Percentiles rank a stretch among this genome's conserved stretches.
Conservation (phyloP, 2,888 invertebrate genomes). For the Belgica antarctica region DNA sequence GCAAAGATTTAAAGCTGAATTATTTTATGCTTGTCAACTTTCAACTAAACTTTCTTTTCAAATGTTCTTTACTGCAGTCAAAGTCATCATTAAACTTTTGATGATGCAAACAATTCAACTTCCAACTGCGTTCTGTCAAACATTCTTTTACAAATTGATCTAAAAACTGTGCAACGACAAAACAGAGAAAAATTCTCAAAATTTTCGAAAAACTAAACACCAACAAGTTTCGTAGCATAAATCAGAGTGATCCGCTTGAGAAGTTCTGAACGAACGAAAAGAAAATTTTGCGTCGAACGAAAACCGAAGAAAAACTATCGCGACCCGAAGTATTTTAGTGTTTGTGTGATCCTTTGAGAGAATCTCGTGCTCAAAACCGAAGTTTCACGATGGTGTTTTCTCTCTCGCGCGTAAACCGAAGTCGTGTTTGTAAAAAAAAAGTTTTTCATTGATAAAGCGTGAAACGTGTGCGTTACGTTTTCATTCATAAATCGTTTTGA, state of each 20-base stretch:
- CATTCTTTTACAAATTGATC: too few species aligned
- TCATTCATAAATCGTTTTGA: slow-evolving; percentile 30
- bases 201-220: not conserved
- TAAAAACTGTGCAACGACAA: too few species aligned
- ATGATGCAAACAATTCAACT: too few species aligned
- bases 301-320: not conserved
- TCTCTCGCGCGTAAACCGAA: slow-evolving; percentile 26
- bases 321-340: not conserved
- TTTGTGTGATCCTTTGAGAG: slow-evolving; percentile 32
- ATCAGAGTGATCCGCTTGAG: slow-evolving; percentile 38
- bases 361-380: slow-evolving; percentile 31
- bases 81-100: too few species aligned
- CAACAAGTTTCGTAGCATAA: not conserved
- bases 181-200: not conserved
- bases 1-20: too few species aligned
- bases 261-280: slow-evolving; percentile 9
- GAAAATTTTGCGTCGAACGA: not conserved
- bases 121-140: too few species aligned
- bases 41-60: too few species aligned
- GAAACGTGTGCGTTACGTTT: slow-evolving; percentile 16
- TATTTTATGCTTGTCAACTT: too few species aligned
- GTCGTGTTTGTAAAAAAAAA: slow-evolving; percentile 25
- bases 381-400: not conserved
- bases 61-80: too few species aligned
- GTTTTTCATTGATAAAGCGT: slow-evolving; percentile 15